Conservation (phyloP, 1,140 invertebrate genomes). For the Ostrea denselamellosa region DNA sequence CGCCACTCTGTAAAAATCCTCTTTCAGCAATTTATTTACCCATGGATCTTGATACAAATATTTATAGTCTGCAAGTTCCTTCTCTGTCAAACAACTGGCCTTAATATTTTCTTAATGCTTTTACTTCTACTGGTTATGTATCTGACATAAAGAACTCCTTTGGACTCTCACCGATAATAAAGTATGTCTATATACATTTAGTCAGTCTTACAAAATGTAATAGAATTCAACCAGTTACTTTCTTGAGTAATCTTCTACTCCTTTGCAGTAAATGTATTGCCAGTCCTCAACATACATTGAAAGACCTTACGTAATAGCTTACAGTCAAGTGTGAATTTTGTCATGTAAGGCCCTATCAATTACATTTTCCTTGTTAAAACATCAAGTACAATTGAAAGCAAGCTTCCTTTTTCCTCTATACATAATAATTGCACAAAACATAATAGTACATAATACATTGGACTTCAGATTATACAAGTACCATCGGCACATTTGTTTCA, state of each 20-base stretch:
- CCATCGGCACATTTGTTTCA: background rate
- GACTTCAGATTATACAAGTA: background rate
- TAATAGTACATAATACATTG: background rate
- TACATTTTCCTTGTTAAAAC: background rate
- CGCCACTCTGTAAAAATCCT: conserved; percentile 28
- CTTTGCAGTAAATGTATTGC: background rate
- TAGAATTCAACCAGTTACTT: background rate
- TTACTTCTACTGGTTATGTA: background rate
- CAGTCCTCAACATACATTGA: background rate
- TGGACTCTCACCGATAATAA: background rate
- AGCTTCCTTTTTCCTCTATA: background rate
- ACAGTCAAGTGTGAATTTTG: conserved; percentile 14
- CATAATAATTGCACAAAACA: background rate
- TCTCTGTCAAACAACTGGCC: background rate
- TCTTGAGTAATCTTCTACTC: background rate
- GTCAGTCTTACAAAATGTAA: background rate
- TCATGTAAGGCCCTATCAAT: background rate
- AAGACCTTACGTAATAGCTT: background rate
- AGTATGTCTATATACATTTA: background rate
- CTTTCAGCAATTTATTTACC: conserved; percentile 37
- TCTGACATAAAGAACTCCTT: background rate
- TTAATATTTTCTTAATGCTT: conserved; percentile 17
- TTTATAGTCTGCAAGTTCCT: conserved; percentile 19
- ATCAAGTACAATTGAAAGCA: background rate
- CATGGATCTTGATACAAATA: conserved; percentile 25